Evolutionary conservation across 2,888 invertebrate species (phyloP).

Genomic region (Nycteola revayana): DNA sequence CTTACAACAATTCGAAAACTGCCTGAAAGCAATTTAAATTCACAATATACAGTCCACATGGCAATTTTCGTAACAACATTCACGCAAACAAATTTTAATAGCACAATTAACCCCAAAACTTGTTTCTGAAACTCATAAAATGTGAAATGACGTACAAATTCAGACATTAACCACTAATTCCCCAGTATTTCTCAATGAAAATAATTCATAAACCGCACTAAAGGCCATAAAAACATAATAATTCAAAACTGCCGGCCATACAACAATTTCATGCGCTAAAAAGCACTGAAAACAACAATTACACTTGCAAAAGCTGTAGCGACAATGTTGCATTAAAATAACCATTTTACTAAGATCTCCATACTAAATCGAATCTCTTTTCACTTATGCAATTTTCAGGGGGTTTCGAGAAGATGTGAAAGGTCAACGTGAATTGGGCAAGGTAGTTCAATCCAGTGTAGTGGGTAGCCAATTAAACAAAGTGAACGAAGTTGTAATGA

Average conservation of each 20-base stretch:
- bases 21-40: no score
- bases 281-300: constrained; percentile 41
- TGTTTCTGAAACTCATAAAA: constrained; percentile 1
- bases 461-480: constrained; percentile 50
- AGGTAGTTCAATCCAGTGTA: constrained; percentile 33
- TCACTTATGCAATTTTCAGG: constrained; percentile 4
- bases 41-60: no score
- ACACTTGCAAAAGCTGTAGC: constrained; percentile 32
- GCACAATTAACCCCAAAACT: constrained; percentile 4
- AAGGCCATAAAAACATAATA: constrained; percentile 19
- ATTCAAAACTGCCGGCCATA: constrained; percentile 26
- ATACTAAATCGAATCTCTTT: constrained; percentile 4
- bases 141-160: constrained; percentile 6
- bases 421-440: constrained; percentile 34
- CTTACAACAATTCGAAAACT: no score
- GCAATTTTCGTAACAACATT: no score
- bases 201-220: constrained; percentile 18
- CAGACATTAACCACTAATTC: constrained; percentile 5
- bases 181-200: constrained; percentile 9
- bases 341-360: constrained; percentile 32
- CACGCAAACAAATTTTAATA: no score
- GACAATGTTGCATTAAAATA: constrained; percentile 42
- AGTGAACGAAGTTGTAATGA: constrained; percentile 49
- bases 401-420: constrained; percentile 2
- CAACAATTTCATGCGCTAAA: constrained; percentile 40